A percentile compares a stretch with the other conserved stretches of the same genome.
Conservation (phyloP, 2,113 vertebrate genomes). For the Cottus gobio region DNA sequence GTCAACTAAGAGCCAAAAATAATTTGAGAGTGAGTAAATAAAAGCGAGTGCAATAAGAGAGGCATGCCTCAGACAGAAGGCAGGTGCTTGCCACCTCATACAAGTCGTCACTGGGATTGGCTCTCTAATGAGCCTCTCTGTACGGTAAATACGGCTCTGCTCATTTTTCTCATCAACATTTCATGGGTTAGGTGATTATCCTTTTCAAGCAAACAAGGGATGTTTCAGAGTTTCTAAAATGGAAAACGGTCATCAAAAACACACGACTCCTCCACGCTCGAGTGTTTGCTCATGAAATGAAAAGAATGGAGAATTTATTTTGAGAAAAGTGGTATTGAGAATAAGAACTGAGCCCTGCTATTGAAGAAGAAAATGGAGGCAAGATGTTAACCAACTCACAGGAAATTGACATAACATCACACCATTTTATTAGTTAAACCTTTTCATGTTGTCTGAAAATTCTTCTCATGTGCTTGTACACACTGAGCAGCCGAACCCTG, state of each 20-base stretch:
- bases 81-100: conserved; percentile 88
- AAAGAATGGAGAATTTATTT: conserved; percentile 35
- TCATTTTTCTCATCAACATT: conserved; percentile 85
- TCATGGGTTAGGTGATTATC: conserved; percentile 78
- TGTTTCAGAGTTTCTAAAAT: conserved; percentile 80
- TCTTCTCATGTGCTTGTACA: conserved; percentile 44
- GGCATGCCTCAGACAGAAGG: conserved; percentile 86
- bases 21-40: conserved; percentile 94
- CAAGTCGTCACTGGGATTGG: conserved; percentile 86
- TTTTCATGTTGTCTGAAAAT: conserved; percentile 37
- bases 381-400: conserved; percentile 23
- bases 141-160: conserved; percentile 80
- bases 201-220: conserved; percentile 78
- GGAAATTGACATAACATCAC: conserved; percentile 33
- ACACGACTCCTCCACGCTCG: conserved; percentile 20
- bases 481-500: conserved; percentile 46
- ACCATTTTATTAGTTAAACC: conserved; percentile 39
- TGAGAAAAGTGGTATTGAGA: conserved; percentile 19
- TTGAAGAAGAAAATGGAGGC: background rate
- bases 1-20: conserved; percentile 95
- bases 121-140: conserved; percentile 84
- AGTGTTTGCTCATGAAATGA: conserved; percentile 69
- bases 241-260: conserved; percentile 71
- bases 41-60: conserved; percentile 84
- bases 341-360: background rate